Evolutionary conservation across 2,888 invertebrate genomes (phyloP), one percentile per base, ranked within the genome.

Genomic region (Crematogaster levior): DNA sequence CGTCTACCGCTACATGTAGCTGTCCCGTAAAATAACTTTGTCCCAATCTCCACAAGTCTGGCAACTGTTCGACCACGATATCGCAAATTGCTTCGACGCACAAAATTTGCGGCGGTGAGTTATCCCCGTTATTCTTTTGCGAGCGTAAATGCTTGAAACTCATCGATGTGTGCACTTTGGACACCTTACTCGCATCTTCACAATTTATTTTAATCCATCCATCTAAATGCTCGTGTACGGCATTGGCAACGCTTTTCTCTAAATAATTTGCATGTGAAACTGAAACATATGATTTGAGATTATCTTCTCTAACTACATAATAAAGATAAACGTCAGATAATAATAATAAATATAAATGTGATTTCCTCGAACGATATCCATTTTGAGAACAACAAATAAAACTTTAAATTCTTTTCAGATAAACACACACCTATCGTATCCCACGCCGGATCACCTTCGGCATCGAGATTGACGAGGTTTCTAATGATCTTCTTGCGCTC

Each of bases 31-130:
- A 99, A 95, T 99, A 99, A 53, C 98, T 97, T 92, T 98, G 97
- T 0, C 99, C 99, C 1, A 99, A 96, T 93, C 98, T 98, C 99
- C 99, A 99, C 91, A 99, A 96, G 94, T 99, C 98, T 46, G 98
- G 98, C 92, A 99, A 96, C 86, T 97, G 96, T 81, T 97, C 96
- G 1, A 96, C 96, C 56, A 98, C 96, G 84, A 97, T 95, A 79
- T 97, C 96, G 85, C 97, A 97, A 46, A 98, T 95, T 91, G 97
- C 97, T 92, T 98, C 98, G 72, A 97, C 96, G 93, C 98, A 98
- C 81, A 96, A 95, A 5, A 98, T 97, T 85, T 97, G 96, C 86
- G 96, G 96, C 0, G 97, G 97, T 30, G 95, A 95, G 61, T 92
- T 91, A 83, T 94, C 95, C 85, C 95, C 95, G 37, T 93, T 93